Conservation (phyloP, 2,113 vertebrate species). For the Rhabdomys dilectus region DNA sequence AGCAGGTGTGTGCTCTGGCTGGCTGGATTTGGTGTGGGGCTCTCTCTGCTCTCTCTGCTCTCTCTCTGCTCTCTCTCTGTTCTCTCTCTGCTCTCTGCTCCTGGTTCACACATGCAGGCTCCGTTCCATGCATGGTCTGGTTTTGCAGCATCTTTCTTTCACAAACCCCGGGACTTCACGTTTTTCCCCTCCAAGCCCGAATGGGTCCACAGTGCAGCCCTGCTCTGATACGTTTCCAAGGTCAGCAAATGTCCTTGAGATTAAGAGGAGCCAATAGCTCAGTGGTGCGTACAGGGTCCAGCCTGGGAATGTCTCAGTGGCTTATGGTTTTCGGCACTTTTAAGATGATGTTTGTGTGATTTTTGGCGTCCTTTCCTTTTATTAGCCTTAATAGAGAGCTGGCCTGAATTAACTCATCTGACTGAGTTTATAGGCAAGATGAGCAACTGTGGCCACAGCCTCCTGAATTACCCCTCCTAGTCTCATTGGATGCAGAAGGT, state of each 20-base stretch:
- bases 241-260: not conserved
- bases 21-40: too few relatives aligned
- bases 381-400: constrained; percentile 16
- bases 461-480: not conserved
- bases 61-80: not conserved
- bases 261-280: not conserved
- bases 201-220: not conserved
- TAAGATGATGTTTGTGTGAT: not conserved
- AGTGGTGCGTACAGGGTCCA: not conserved
- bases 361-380: not conserved
- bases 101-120: not conserved
- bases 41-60: not conserved
- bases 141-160: not conserved
- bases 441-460: not conserved
- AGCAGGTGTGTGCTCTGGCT: not conserved
- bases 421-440: not conserved
- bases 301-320: not conserved
- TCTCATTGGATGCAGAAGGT: not conserved
- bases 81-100: too few relatives aligned
- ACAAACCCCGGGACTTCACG: not conserved
- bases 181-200: not conserved
- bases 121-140: not conserved
- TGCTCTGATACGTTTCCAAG: not conserved
- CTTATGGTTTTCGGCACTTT: not conserved
- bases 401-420: not conserved